Evolutionary conservation across 2,113 vertebrate species (phyloP).

Genomic region (Orycteropus afer): DNA sequence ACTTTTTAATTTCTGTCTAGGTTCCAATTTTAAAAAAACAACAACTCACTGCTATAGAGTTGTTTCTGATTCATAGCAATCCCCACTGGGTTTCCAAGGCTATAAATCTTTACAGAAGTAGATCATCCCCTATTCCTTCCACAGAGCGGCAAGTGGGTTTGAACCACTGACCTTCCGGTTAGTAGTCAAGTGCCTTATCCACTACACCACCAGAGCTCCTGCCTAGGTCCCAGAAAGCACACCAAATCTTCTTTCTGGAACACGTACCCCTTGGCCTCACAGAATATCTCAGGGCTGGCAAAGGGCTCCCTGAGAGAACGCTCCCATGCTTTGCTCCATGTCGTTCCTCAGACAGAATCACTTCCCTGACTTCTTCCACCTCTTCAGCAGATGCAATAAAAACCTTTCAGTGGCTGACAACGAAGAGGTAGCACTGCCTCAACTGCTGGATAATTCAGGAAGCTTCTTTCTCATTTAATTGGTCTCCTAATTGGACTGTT

Average conservation of each 20-base stretch:
- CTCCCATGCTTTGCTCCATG: conserved; percentile 76
- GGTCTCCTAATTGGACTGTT: conserved; percentile 98
- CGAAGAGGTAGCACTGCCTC: conserved; percentile 86
- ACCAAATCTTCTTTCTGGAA: conserved; percentile 75
- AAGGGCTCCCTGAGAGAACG: conserved; percentile 81
- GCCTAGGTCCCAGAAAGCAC: conserved; percentile 69
- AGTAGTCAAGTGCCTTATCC: too few relatives aligned
- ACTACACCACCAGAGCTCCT: too few relatives aligned
- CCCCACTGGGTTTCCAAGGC: too few relatives aligned
- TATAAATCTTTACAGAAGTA: too few relatives aligned
- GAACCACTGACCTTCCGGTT: too few relatives aligned
- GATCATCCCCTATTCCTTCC: too few relatives aligned
- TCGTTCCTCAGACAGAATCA: conserved; percentile 84
- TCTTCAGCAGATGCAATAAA: conserved; percentile 88
- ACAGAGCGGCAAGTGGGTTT: too few relatives aligned
- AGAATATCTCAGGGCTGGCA: conserved; percentile 84
- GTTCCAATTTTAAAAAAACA: too few relatives aligned
- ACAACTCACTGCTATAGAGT: too few relatives aligned
- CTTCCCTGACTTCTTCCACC: conserved; percentile 85
- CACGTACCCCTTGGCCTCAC: conserved; percentile 85
- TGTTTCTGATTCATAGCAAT: too few relatives aligned
- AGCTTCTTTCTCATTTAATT: conserved; percentile 94
- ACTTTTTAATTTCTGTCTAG: conserved; percentile 63
- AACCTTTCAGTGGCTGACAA: conserved; percentile 88
- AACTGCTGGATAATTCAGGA: conserved; percentile 89